Percentiles rank a stretch among this genome's conserved stretches.
Evolutionary conservation across 2,888 invertebrate species (phyloP).

Genomic region (Branchipolynoe longqiensis): DNA sequence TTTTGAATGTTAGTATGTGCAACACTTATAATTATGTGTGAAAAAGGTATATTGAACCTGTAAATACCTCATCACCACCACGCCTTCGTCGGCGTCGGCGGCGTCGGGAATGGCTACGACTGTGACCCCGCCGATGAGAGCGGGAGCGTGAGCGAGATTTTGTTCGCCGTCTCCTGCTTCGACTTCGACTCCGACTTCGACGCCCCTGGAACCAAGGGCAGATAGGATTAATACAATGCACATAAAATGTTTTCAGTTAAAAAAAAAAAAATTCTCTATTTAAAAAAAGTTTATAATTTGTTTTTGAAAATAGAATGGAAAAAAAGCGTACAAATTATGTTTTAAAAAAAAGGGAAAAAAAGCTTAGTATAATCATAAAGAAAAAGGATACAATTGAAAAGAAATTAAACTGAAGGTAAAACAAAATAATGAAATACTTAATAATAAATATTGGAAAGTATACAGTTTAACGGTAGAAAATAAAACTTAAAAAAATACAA

Average conservation of each 20-base stretch:
- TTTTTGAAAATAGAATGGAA: neutral
- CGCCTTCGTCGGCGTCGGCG: neutral
- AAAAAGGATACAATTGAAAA: neutral
- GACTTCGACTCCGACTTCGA: neutral
- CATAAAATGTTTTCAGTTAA: neutral
- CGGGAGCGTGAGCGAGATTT: neutral
- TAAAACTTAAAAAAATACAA: no score
- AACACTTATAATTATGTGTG: no score
- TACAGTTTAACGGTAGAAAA: no score
- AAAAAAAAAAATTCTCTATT: neutral
- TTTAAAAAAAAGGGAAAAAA: neutral
- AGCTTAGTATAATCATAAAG: neutral
- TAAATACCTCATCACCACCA: no score
- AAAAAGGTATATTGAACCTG: no score
- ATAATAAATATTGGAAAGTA: no score
- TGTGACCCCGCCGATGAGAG: neutral
- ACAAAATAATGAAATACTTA: neutral
- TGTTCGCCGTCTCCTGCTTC: neutral
- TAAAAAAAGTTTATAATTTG: neutral
- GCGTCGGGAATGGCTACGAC: neutral
- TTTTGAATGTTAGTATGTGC: no score
- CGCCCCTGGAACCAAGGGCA: neutral
- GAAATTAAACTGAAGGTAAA: neutral
- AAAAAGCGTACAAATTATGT: neutral
- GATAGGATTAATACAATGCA: neutral